Conservation (phyloP, 2,797 vertebrate species). For the Typhlichthys eigenmanni region DNA sequence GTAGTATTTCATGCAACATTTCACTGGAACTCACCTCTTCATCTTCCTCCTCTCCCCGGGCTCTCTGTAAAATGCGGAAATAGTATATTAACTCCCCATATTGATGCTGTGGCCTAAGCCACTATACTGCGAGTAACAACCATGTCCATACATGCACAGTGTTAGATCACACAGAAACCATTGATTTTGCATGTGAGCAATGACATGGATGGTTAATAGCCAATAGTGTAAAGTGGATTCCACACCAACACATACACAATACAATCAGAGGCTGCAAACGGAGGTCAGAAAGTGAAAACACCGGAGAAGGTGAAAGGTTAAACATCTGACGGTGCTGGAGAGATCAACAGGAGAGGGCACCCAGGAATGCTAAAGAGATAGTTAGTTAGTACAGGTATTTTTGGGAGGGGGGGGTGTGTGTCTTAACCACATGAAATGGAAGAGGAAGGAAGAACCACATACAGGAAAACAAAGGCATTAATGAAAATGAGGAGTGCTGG, state of each 20-base stretch:
- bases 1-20: background rate
- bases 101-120: background rate
- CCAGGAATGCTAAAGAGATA: conserved; percentile 15
- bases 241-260: conserved; percentile 12
- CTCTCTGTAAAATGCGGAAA: conserved; percentile 55
- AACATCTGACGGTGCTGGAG: conserved; percentile 23
- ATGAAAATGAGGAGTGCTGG: conserved; percentile 31
- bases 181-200: conserved; percentile 26
- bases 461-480: conserved; percentile 24
- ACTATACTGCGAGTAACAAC: conserved; percentile 3
- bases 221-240: conserved; percentile 12
- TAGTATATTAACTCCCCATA: conserved; percentile 30
- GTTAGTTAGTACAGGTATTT: conserved; percentile 27
- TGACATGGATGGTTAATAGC: conserved; percentile 16
- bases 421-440: conserved; percentile 29
- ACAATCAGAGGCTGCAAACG: conserved; percentile 10
- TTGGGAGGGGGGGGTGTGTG: background rate
- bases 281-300: background rate
- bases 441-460: conserved; percentile 43
- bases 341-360: conserved; percentile 11
- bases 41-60: conserved; percentile 61
- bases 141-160: background rate
- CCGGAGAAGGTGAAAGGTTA: conserved; percentile 10
- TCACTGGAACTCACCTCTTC: conserved; percentile 63
- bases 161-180: no score